Percentiles rank a stretch among this genome's conserved stretches.
phyloP scores from a whole-genome alignment of 2,888 invertebrate species.

The Apodemia hepburni region DNA sequence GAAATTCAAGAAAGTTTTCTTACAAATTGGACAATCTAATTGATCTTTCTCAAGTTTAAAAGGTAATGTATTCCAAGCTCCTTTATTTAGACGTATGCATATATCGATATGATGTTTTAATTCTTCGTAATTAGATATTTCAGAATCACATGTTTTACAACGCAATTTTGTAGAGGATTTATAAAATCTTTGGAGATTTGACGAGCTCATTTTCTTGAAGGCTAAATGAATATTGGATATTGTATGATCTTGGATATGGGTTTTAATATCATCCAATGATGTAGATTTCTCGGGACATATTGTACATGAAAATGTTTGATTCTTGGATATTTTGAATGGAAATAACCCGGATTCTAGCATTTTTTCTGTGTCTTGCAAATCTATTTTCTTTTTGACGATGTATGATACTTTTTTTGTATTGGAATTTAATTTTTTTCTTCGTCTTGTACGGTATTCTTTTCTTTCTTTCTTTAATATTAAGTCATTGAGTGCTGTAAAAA shows the following conservation, averaged over 20 bases:
- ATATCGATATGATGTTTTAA: constrained; percentile 51
- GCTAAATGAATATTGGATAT: constrained; percentile 51
- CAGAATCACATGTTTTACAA: constrained; percentile 60
- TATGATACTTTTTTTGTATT: constrained; percentile 39
- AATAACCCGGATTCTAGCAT: constrained; percentile 57
- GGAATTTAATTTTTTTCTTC: constrained; percentile 33
- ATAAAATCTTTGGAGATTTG: constrained; percentile 51
- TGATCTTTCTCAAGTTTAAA: constrained; percentile 71
- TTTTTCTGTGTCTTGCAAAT: constrained; percentile 47
- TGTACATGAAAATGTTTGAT: constrained; percentile 48
- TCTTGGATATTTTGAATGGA: constrained; percentile 62
- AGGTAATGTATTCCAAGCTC: constrained; percentile 55
- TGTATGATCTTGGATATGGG: constrained; percentile 51
- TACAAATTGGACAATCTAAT: constrained; percentile 64
- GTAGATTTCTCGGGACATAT: constrained; percentile 54
- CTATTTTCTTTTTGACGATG: constrained; percentile 40
- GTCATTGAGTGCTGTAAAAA: constrained; percentile 45
- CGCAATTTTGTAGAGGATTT: constrained; percentile 41
- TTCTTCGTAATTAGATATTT: constrained; percentile 48
- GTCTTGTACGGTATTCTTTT: constrained; percentile 39
- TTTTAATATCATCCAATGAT: constrained; percentile 50
- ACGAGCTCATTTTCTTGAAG: constrained; percentile 62
- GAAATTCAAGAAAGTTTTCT: constrained; percentile 62
- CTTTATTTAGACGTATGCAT: constrained; percentile 45
- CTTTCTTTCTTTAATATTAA: constrained; percentile 48